Conservation (phyloP, 2,113 vertebrate species). For the Dendropsophus ebraccatus region DNA sequence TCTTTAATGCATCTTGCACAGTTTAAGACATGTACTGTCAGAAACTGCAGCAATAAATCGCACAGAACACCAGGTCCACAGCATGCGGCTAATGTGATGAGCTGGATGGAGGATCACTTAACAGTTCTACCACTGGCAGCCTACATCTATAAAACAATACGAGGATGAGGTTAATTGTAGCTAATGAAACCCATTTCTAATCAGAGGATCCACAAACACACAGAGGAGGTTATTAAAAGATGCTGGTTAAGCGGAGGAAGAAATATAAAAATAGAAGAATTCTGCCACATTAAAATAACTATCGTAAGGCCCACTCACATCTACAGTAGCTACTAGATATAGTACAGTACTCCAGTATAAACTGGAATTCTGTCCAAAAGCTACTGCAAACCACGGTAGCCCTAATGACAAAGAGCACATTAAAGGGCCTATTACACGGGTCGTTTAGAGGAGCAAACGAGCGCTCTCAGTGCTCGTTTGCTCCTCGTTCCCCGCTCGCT, state of each 20-base stretch:
- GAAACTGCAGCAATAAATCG: background rate
- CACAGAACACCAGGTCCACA: background rate
- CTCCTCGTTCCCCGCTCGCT: too few species aligned
- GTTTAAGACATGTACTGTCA: background rate
- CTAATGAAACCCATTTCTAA: background rate
- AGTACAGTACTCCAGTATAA: too few species aligned
- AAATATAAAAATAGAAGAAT: too few species aligned
- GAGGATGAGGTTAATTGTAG: background rate
- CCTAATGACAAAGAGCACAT: too few species aligned
- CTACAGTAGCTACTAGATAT: too few species aligned
- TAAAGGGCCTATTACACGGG: too few species aligned
- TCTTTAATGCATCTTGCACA: slow-evolving; percentile 33
- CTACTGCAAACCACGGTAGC: too few species aligned
- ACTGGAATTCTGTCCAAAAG: too few species aligned
- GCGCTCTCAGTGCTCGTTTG: too few species aligned
- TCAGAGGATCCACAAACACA: background rate
- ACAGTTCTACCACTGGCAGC: background rate
- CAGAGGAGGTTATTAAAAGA: background rate
- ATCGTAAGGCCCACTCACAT: too few species aligned
- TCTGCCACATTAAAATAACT: too few species aligned
- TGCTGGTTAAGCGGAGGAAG: background rate
- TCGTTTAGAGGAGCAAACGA: too few species aligned
- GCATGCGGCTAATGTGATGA: background rate
- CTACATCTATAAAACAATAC: background rate
- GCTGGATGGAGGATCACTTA: background rate